Evolutionary conservation across 2,113 vertebrate genomes (phyloP).

Genomic region (Caracal caracal): DNA sequence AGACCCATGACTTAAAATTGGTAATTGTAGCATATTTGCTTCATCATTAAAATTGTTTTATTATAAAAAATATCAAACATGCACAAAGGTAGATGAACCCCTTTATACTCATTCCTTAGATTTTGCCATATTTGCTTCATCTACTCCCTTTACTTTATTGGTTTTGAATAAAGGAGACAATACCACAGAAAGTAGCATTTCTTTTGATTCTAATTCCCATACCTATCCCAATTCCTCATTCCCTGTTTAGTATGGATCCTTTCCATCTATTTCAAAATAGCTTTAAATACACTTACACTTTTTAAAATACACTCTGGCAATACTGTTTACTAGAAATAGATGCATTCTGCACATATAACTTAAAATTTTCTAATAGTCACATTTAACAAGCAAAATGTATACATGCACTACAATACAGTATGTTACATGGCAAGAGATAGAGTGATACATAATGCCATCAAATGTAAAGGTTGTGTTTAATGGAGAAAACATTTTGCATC

Average conservation of each 20-base stretch:
- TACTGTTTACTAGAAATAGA: background rate
- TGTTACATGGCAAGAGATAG: background rate
- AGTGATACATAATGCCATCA: background rate
- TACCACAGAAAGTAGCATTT: background rate
- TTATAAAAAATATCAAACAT: background rate
- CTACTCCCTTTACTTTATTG: background rate
- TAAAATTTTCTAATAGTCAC: background rate
- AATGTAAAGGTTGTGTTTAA: background rate
- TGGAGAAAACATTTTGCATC: background rate
- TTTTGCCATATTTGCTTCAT: background rate
- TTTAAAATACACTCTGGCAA: background rate
- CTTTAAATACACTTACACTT: background rate
- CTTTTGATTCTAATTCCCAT: background rate
- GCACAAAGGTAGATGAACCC: background rate
- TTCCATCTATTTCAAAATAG: background rate
- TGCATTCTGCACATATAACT: background rate
- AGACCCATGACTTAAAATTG: background rate
- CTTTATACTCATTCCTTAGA: background rate
- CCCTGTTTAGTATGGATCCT: background rate
- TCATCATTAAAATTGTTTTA: background rate
- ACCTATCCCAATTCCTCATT: background rate
- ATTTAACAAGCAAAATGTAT: background rate
- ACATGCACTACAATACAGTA: background rate
- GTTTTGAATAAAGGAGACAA: constrained; percentile 1
- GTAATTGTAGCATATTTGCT: background rate